Conservation (phyloP, 2,797 vertebrate species). For the Trichosurus vulpecula region DNA sequence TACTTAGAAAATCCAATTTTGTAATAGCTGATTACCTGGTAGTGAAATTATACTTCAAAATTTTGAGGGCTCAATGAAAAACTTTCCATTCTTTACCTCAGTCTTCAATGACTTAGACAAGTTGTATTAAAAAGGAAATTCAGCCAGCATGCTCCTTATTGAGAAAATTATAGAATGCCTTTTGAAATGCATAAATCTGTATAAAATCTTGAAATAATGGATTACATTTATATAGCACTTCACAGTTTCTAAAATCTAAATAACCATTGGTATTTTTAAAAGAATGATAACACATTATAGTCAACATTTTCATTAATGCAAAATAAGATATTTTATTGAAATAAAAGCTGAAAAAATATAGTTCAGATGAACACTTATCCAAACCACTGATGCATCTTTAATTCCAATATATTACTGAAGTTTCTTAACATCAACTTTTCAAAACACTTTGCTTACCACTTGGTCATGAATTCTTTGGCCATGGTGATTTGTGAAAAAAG, state of each 20-base stretch:
- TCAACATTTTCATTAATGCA: no score
- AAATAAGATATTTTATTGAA: no score
- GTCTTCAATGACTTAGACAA: not conserved
- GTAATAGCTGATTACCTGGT: not conserved
- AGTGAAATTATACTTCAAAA: conserved; percentile 7
- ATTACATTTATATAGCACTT: not conserved
- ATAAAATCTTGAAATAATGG: not conserved
- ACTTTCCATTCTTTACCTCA: not conserved
- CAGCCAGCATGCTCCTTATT: not conserved
- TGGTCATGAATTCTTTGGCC: not conserved
- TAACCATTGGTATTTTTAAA: not conserved
- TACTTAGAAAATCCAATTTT: not conserved
- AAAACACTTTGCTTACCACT: not conserved
- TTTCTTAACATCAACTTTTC: not conserved
- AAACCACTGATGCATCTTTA: no score
- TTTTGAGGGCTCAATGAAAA: not conserved
- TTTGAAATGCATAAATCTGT: conserved; percentile 9
- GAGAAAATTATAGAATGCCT: conserved; percentile 3
- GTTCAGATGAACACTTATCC: no score
- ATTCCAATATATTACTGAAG: no score
- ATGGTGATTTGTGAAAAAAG: not conserved
- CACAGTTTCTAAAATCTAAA: not conserved
- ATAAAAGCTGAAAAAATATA: no score
- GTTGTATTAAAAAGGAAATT: not conserved
- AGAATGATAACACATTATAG: no score